Evolutionary conservation across 2,888 invertebrate species (phyloP).

Genomic region (Serripes groenlandicus): DNA sequence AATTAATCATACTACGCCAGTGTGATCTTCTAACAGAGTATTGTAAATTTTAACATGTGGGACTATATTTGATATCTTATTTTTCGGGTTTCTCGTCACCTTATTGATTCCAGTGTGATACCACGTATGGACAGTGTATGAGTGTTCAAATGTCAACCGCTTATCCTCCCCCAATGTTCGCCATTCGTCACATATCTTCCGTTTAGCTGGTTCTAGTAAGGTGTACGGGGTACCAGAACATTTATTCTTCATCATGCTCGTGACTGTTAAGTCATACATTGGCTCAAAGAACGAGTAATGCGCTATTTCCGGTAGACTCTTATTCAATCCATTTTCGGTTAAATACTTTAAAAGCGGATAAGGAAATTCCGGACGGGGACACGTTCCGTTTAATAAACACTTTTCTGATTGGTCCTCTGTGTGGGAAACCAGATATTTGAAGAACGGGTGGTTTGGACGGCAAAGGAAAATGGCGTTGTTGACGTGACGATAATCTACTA

Average conservation of each 20-base stretch:
- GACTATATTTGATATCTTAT: constrained; percentile 9
- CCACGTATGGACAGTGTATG: constrained; percentile 5
- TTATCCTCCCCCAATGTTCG: not conserved
- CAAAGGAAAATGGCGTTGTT: constrained; percentile 4
- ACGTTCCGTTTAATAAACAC: not conserved
- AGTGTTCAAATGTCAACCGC: not conserved
- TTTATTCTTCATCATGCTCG: not conserved
- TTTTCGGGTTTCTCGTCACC: constrained; percentile 5
- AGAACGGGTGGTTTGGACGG: constrained; percentile 1
- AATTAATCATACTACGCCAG: too few species aligned
- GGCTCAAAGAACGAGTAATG: not conserved
- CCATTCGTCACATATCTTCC: constrained; percentile 7
- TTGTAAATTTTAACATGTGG: constrained; percentile 6
- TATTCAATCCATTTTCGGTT: not conserved
- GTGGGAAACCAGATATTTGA: not conserved
- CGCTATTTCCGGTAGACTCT: not conserved
- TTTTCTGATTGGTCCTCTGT: not conserved
- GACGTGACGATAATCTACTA: not conserved
- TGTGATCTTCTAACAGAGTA: too few species aligned
- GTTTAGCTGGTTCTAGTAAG: not conserved
- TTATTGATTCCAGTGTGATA: not conserved
- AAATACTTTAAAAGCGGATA: not conserved
- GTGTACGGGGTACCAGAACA: not conserved
- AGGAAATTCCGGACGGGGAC: constrained; percentile 3
- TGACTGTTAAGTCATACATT: not conserved